Conservation (phyloP, 1,140 invertebrate genomes). For the Caenorhabditis inopinata region DNA sequence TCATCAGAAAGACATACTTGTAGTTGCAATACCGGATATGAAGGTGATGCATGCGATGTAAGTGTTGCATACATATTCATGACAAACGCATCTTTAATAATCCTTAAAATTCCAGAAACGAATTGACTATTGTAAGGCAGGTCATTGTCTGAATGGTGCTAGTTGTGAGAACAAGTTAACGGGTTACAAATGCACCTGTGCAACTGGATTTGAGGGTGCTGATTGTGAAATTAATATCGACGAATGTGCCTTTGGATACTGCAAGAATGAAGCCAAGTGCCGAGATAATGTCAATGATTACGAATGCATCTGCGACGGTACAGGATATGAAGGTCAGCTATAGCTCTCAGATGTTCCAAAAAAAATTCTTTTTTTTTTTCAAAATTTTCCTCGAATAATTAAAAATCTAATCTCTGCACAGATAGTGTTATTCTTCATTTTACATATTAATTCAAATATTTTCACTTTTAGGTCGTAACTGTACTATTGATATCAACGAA, state of each 20-base stretch:
- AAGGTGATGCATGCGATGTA: constrained; percentile 66
- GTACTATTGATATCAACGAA: constrained; percentile 60
- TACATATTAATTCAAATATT: neutral
- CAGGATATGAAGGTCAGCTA: constrained; percentile 50
- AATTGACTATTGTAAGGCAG: constrained; percentile 59
- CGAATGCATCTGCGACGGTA: constrained; percentile 59
- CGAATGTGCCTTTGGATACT: constrained; percentile 53
- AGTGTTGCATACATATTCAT: neutral
- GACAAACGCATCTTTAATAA: no score
- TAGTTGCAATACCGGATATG: constrained; percentile 64
- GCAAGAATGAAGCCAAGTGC: constrained; percentile 57
- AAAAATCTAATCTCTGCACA: no score
- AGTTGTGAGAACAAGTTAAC: constrained; percentile 53
- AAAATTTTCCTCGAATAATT: no score
- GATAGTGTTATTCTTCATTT: no score
- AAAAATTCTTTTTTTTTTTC: no score
- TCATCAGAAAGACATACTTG: constrained; percentile 60
- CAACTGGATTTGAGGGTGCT: constrained; percentile 57
- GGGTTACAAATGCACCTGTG: constrained; percentile 55
- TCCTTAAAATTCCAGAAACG: constrained; percentile 32
- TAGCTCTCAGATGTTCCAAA: neutral
- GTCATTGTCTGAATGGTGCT: constrained; percentile 60
- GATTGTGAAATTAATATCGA: constrained; percentile 63
- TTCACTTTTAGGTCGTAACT: constrained; percentile 49
- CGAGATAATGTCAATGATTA: constrained; percentile 61